phyloP scores from a whole-genome alignment of 2,113 vertebrate species.

The Pteropus alecto region DNA sequence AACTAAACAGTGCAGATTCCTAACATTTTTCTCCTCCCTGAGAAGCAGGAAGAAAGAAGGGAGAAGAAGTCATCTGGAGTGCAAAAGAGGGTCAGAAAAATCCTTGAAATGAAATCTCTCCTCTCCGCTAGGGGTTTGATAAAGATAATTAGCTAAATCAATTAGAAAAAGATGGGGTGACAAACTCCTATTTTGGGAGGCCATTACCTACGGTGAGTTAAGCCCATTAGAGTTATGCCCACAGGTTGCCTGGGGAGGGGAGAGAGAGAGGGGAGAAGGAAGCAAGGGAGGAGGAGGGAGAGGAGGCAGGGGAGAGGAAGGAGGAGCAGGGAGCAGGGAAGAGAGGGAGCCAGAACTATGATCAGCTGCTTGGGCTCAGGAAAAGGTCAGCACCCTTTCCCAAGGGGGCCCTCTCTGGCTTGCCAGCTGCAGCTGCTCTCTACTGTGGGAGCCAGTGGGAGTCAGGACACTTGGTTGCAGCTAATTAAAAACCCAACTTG shows the following conservation, averaged over 20 bases:
- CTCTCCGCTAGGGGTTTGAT: neutral
- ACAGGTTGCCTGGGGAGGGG: rapidly evolving
- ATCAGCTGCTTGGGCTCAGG: neutral
- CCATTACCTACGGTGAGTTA: neutral
- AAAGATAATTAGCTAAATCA: neutral
- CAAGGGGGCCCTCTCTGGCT: rapidly evolving
- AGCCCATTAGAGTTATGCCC: rapidly evolving
- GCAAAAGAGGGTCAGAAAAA: neutral
- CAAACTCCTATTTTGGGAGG: neutral
- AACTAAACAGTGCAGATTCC: neutral
- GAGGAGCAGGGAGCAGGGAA: rapidly evolving
- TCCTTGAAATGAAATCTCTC: neutral
- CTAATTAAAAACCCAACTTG: neutral
- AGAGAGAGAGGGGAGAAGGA: rapidly evolving
- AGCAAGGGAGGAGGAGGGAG: too few species aligned
- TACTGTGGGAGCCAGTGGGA: neutral
- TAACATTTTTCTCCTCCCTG: neutral
- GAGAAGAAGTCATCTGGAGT: neutral
- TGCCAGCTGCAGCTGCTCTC: neutral
- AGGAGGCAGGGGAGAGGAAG: too few species aligned
- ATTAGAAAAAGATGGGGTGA: neutral
- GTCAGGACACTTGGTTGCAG: neutral
- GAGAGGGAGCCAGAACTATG: neutral
- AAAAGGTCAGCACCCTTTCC: neutral
- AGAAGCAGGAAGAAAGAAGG: neutral